Percentiles rank a stretch among this genome's conserved stretches.
Conservation (phyloP, 2,797 vertebrate genomes). For the Remorina albescens region DNA sequence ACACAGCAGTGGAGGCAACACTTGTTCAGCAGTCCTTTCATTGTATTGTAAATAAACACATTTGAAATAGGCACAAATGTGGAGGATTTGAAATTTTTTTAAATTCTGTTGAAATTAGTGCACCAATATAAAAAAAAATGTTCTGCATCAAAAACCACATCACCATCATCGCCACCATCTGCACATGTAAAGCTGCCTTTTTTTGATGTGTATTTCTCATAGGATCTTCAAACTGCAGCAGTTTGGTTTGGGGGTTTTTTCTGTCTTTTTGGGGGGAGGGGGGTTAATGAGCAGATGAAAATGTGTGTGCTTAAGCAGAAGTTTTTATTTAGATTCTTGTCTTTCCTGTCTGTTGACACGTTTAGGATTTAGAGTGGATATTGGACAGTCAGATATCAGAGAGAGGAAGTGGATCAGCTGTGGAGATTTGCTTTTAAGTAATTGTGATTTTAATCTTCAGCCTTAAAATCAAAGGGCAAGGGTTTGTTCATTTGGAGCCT, state of each 20-base stretch:
- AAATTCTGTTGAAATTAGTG: background rate
- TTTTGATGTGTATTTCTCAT: background rate
- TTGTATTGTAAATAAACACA: slow-evolving; percentile 37
- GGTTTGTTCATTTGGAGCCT: too few relatives aligned
- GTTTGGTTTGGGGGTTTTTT: too few relatives aligned
- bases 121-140: background rate
- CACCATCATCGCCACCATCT: too few relatives aligned
- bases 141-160: slow-evolving; percentile 5
- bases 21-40: slow-evolving; percentile 8
- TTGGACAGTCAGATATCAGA: slow-evolving; percentile 22
- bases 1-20: background rate
- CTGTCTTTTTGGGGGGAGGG: too few relatives aligned
- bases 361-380: slow-evolving; percentile 12
- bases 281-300: background rate
- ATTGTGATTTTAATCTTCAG: background rate
- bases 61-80: slow-evolving; percentile 14
- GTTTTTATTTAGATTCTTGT: slow-evolving; percentile 4
- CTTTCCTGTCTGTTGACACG: slow-evolving; percentile 31
- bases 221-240: background rate
- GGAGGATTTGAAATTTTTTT: background rate
- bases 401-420: slow-evolving; percentile 18
- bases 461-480: too few relatives aligned
- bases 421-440: background rate
- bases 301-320: background rate
- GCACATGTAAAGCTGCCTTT: background rate